These are phyloP conservation scores for Hofmannophila pseudospretella DNA, from an alignment of 2,888 invertebrate species.

Conservation along the genomic window DNA sequence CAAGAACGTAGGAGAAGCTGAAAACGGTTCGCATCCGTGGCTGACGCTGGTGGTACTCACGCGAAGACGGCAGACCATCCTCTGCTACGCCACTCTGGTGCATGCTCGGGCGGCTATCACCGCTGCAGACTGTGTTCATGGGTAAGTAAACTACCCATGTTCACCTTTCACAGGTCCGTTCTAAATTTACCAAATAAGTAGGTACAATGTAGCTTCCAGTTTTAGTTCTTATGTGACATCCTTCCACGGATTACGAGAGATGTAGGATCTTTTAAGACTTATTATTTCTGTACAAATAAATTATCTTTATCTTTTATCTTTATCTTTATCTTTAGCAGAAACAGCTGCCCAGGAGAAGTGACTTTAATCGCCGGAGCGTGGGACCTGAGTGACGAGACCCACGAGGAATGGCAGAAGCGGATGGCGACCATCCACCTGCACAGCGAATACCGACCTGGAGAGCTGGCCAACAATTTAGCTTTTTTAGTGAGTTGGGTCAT, in stretches of 20 bases:
- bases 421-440: conserved; percentile 39
- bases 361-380: conserved; percentile 49
- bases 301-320: too few relatives aligned
- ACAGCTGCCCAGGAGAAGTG: conserved; percentile 38
- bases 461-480: conserved; percentile 48
- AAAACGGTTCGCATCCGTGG: conserved; percentile 55
- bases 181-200: too few relatives aligned
- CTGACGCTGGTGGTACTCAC: conserved; percentile 48
- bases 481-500: conserved; percentile 38
- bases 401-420: conserved; percentile 34
- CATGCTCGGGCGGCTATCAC: conserved; percentile 59
- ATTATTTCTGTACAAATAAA: too few relatives aligned
- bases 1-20: conserved; percentile 34
- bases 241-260: too few relatives aligned
- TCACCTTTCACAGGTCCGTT: too few relatives aligned
- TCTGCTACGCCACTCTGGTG: conserved; percentile 61
- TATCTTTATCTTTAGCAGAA: too few relatives aligned
- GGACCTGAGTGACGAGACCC: conserved; percentile 36
- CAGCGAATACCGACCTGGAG: conserved; percentile 41
- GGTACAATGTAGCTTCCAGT: too few relatives aligned
- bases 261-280: too few relatives aligned
- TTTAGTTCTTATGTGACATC: background rate
- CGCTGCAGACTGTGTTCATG: conserved; percentile 55
- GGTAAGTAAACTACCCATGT: conserved; percentile 31
- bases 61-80: conserved; percentile 39